Evolutionary conservation across 2,113 vertebrate genomes (phyloP).

Genomic region (Lampris megalopsis): DNA sequence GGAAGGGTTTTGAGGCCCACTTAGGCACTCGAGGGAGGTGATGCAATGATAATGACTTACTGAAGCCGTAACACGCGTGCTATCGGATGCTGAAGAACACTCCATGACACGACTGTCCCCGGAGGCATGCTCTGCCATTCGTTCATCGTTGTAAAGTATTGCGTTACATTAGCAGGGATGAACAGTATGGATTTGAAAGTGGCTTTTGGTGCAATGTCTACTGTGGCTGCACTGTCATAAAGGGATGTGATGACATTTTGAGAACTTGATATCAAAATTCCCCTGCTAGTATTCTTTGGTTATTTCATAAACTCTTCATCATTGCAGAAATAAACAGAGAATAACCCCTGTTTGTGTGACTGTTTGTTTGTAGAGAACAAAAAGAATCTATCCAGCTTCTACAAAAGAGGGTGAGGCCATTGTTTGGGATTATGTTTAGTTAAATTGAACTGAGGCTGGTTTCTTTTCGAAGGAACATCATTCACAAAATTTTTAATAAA

Average conservation of each 20-base stretch:
- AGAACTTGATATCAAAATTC: constrained; percentile 9
- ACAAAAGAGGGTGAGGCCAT: background rate
- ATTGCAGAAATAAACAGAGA: too few relatives aligned
- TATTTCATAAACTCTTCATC: background rate
- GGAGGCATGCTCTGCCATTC: constrained; percentile 35
- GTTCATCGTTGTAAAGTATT: constrained; percentile 42
- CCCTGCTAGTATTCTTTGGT: background rate
- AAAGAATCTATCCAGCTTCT: too few relatives aligned
- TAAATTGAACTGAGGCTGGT: background rate
- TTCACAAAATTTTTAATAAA: background rate
- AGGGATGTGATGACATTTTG: constrained; percentile 18
- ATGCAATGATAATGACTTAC: constrained; percentile 53
- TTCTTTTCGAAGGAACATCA: background rate
- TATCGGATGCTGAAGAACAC: constrained; percentile 41
- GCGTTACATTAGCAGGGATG: background rate
- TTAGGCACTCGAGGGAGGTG: constrained; percentile 14
- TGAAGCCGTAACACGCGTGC: constrained; percentile 31
- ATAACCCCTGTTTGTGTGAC: background rate
- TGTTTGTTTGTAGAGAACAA: too few relatives aligned
- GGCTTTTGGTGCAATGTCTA: constrained; percentile 8
- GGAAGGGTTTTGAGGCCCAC: constrained; percentile 17
- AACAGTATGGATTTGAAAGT: constrained; percentile 27
- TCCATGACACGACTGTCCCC: constrained; percentile 41
- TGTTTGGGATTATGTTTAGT: too few relatives aligned
- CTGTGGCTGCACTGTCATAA: constrained; percentile 16